phyloP scores from a whole-genome alignment of 2,797 vertebrate species.

The Eulemur albifrons region DNA sequence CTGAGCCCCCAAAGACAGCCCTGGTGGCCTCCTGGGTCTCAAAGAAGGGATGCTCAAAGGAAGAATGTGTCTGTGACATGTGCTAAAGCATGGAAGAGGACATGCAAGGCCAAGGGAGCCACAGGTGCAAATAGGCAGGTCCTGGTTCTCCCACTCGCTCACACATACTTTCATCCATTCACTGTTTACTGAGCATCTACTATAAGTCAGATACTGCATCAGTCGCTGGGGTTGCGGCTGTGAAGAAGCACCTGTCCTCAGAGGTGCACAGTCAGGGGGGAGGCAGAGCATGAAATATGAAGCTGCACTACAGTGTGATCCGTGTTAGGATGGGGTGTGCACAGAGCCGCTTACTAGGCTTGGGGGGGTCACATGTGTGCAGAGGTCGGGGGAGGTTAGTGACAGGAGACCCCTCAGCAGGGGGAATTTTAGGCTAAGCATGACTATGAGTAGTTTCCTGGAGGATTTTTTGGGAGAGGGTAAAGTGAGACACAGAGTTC shows the following conservation, averaged over 20 bases:
- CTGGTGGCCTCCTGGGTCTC: not conserved
- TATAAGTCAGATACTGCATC: rapidly evolving
- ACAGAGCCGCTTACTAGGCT: not conserved
- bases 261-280: rapidly evolving
- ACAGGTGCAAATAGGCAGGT: rapidly evolving
- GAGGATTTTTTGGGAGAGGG: not conserved
- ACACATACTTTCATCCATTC: rapidly evolving
- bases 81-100: rapidly evolving
- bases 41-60: not conserved
- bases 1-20: not conserved
- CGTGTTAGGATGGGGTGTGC: rapidly evolving
- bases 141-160: not conserved
- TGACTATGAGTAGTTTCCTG: not conserved
- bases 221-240: not conserved
- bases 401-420: not conserved
- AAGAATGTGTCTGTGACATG: not conserved
- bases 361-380: not conserved
- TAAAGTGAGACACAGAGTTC: not conserved
- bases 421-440: not conserved
- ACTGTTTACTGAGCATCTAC: rapidly evolving
- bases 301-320: not conserved
- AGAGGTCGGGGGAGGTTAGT: not conserved
- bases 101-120: not conserved
- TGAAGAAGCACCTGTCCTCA: not conserved
- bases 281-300: not conserved